Evolutionary conservation across 2,797 vertebrate species (phyloP).

Genomic region (Bradypodion ventrale): DNA sequence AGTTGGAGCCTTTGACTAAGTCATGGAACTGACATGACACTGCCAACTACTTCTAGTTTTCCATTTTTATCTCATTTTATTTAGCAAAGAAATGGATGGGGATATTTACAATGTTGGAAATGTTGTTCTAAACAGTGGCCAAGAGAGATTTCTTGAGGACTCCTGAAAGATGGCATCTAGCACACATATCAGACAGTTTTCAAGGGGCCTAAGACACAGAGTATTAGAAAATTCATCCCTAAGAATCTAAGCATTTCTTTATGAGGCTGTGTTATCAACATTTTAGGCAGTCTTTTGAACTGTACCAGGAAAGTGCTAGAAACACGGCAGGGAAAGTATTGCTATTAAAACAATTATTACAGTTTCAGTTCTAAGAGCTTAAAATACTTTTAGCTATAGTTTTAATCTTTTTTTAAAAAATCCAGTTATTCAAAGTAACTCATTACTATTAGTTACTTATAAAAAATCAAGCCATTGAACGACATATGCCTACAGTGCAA

Average conservation of each 20-base stretch:
- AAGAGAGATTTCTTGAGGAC: constrained; percentile 7
- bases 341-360: no score
- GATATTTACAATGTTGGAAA: constrained; percentile 51
- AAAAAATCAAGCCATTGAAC: background rate
- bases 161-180: constrained; percentile 38
- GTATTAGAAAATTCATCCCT: constrained; percentile 16
- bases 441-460: background rate
- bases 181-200: constrained; percentile 34
- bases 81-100: constrained; percentile 48
- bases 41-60: constrained; percentile 39
- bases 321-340: no score
- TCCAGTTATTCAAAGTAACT: no score
- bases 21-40: constrained; percentile 30
- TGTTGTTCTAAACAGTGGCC: background rate
- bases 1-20: constrained; percentile 27
- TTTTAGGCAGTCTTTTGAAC: accelerated
- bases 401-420: no score
- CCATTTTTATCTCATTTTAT: constrained; percentile 34
- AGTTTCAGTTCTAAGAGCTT: no score
- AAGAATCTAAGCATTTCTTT: constrained; percentile 20
- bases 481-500: no score
- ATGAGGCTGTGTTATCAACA: background rate
- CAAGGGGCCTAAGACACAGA: constrained; percentile 44
- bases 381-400: no score
- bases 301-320: background rate